phyloP scores from a whole-genome alignment of 2,888 invertebrate genomes.

The Caenorhabditis sp. region DNA sequence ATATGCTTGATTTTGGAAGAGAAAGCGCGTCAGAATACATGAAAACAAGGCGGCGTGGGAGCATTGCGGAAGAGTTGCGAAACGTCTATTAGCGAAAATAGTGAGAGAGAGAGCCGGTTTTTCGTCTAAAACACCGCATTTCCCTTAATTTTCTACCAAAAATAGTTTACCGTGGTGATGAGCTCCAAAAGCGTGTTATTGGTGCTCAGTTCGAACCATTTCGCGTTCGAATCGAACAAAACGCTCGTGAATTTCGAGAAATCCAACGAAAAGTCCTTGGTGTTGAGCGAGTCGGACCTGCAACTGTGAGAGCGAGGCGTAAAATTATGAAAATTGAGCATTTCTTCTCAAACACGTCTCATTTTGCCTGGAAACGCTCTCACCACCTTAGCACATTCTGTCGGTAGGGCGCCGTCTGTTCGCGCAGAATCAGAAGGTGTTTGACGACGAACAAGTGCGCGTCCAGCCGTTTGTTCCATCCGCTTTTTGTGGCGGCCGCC shows the following conservation, averaged over 20 bases:
- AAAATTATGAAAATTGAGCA: not conserved
- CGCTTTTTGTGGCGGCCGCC: conserved; percentile 41
- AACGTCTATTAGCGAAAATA: no score
- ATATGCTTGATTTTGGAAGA: no score
- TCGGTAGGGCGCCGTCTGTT: conserved; percentile 92
- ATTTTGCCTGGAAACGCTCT: not conserved
- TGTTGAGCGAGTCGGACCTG: conserved; percentile 83
- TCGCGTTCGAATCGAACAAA: conserved; percentile 77
- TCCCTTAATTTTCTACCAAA: no score
- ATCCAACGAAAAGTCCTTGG: conserved; percentile 93
- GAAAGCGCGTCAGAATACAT: no score
- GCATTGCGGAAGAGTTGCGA: no score
- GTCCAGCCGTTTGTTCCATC: conserved; percentile 84
- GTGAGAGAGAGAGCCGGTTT: no score
- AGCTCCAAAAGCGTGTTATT: conserved; percentile 95
- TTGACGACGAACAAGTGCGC: conserved; percentile 97
- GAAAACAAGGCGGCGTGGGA: no score
- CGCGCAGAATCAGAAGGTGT: conserved; percentile 93
- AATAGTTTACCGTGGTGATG: conserved; percentile 82
- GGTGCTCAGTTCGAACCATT: conserved; percentile 89
- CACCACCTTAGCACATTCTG: conserved; percentile 51
- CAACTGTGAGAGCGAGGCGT: conserved; percentile 17
- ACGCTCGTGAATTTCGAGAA: conserved; percentile 88
- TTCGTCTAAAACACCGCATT: no score
- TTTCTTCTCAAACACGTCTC: not conserved